These are phyloP conservation scores for Brassicogethes aeneus DNA, from an alignment of 2,888 invertebrate genomes.

Conservation along the genomic window DNA sequence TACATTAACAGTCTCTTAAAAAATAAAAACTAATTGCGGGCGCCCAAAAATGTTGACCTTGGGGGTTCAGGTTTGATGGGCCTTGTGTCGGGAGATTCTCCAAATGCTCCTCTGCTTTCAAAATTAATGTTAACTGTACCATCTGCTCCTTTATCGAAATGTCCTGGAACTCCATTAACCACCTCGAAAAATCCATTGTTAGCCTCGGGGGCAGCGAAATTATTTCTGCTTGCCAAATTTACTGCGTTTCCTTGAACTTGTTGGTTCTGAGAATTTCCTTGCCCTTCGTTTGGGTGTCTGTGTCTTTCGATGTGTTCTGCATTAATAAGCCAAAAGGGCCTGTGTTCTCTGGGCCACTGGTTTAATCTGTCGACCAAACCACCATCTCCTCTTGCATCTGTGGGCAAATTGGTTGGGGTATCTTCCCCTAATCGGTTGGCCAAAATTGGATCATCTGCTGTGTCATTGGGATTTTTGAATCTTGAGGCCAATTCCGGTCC, in stretches of 20 bases:
- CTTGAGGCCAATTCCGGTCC: conserved; percentile 47
- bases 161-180: not conserved
- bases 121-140: not conserved
- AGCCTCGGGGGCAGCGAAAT: not conserved
- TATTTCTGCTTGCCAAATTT: conserved; percentile 1
- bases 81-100: not conserved
- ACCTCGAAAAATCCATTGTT: not conserved
- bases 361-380: conserved; percentile 54
- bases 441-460: conserved; percentile 24
- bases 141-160: not conserved
- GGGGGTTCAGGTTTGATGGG: not conserved
- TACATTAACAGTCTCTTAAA: too few relatives aligned
- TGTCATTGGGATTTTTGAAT: conserved; percentile 29
- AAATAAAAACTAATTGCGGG: not conserved
- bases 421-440: conserved; percentile 48
- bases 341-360: conserved; percentile 54
- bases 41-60: not conserved
- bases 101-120: not conserved
- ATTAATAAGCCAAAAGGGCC: conserved; percentile 67
- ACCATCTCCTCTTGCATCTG: conserved; percentile 58
- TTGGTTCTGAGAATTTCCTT: not conserved
- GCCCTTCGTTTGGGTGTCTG: conserved; percentile 10
- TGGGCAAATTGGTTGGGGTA: conserved; percentile 43
- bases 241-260: not conserved
- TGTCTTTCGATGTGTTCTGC: conserved; percentile 51